Conservation (phyloP, 2,113 vertebrate species). For the Abramis brama region DNA sequence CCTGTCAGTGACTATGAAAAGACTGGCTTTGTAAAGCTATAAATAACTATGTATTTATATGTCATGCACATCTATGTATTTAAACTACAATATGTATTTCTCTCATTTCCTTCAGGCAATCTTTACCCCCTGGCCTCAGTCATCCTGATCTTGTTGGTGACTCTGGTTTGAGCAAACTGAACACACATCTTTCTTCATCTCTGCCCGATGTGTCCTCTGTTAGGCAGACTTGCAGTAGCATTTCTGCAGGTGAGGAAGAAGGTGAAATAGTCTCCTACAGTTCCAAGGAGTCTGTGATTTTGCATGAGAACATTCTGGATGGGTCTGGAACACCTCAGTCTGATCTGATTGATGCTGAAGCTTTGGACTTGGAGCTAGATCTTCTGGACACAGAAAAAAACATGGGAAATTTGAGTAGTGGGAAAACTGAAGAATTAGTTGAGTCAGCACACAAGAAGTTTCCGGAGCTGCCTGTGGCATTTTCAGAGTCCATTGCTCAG, state of each 20-base stretch:
- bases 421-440: slow-evolving; percentile 15
- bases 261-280: slow-evolving; percentile 40
- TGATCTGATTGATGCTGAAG: slow-evolving; percentile 56
- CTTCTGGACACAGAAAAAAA: slow-evolving; percentile 19
- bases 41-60: too few relatives aligned
- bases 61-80: neutral
- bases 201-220: slow-evolving; percentile 77
- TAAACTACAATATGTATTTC: neutral
- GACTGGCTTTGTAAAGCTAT: neutral
- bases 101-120: slow-evolving; percentile 44
- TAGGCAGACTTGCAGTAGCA: slow-evolving; percentile 32
- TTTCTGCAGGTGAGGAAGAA: slow-evolving; percentile 23
- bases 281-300: slow-evolving; percentile 59
- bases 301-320: slow-evolving; percentile 30
- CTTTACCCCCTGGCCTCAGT: slow-evolving; percentile 43
- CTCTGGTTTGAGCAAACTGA: slow-evolving; percentile 59
- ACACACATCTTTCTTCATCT: slow-evolving; percentile 65
- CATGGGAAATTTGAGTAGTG: neutral
- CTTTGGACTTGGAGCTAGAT: slow-evolving; percentile 65
- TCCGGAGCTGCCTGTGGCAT: slow-evolving; percentile 63
- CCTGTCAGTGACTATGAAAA: neutral
- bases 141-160: slow-evolving; percentile 72
- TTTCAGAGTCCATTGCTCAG: slow-evolving; percentile 73
- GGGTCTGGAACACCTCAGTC: neutral
- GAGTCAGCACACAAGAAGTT: neutral